Percentiles rank a stretch among this genome's conserved stretches.
Evolutionary conservation across 1,140 invertebrate genomes (phyloP).

Genomic region (Elysia chlorotica): DNA sequence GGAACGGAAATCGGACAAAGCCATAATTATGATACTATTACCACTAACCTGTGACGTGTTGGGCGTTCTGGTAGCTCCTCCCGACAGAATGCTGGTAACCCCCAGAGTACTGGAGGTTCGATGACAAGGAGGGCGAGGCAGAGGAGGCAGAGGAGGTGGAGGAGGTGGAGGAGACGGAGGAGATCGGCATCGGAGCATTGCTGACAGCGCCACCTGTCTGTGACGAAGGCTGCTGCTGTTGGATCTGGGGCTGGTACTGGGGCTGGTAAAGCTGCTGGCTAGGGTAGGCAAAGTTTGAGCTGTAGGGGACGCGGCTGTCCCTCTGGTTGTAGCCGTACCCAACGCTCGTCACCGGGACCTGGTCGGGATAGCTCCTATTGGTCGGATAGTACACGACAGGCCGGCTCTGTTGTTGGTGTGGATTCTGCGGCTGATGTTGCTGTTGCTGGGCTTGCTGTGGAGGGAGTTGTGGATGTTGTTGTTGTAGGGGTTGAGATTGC

Average conservation of each 20-base stretch:
- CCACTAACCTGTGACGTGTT: too few species aligned
- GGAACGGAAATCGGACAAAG: too few species aligned
- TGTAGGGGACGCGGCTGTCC: not conserved
- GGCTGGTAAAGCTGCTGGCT: constrained; percentile 8
- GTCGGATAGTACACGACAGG: too few species aligned
- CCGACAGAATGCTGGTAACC: too few species aligned
- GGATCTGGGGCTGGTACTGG: constrained; percentile 12
- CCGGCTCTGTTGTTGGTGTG: constrained; percentile 17
- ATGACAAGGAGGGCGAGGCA: too few species aligned
- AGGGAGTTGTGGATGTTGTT: not conserved
- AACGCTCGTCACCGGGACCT: not conserved
- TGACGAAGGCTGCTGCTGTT: constrained; percentile 7
- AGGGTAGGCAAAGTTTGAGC: not conserved
- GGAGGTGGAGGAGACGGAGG: not conserved
- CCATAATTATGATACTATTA: too few species aligned
- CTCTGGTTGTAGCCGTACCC: not conserved
- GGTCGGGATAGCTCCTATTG: constrained; percentile 6
- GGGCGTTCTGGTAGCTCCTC: too few species aligned
- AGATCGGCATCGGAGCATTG: not conserved
- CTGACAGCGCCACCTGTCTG: not conserved
- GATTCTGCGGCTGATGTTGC: constrained; percentile 13
- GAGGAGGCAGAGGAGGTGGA: too few species aligned
- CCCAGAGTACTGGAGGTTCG: too few species aligned
- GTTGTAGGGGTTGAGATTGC: constrained; percentile 2
- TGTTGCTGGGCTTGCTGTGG: constrained; percentile 5